phyloP scores from a whole-genome alignment of 2,113 vertebrate genomes.

The Junco hyemalis region DNA sequence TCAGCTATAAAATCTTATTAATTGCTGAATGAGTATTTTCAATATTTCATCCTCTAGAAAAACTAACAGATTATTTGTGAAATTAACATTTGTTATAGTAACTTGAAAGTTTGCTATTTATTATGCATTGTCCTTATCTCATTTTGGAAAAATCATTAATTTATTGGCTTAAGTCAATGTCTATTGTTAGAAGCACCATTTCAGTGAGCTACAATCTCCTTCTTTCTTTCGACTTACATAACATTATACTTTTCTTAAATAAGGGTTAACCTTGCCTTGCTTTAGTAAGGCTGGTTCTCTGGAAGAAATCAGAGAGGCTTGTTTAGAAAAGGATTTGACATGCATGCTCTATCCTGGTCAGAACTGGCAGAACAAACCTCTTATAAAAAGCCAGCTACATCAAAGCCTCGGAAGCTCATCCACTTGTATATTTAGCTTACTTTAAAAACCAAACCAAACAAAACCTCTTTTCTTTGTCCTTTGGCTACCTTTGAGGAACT shows the following conservation, averaged over 20 bases:
- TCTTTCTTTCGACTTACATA: not conserved
- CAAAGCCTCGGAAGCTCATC: slow-evolving; percentile 14
- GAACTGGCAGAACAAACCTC: slow-evolving; percentile 41
- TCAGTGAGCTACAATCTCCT: not conserved
- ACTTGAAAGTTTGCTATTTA: not conserved
- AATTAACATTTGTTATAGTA: not conserved
- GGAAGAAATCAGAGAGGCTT: slow-evolving; percentile 24
- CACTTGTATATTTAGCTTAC: not conserved
- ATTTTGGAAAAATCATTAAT: not conserved
- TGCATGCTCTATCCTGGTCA: slow-evolving; percentile 11
- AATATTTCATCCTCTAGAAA: not conserved
- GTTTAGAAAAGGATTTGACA: slow-evolving; percentile 59
- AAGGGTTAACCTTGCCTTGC: slow-evolving; percentile 14
- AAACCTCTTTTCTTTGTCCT: not conserved
- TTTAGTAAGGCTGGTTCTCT: not conserved
- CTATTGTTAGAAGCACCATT: not conserved
- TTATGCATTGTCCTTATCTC: not conserved
- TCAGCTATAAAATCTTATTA: not conserved
- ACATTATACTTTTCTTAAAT: not conserved
- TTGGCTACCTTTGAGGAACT: not conserved
- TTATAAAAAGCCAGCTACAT: slow-evolving; percentile 10
- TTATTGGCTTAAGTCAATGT: not conserved
- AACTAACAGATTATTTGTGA: not conserved
- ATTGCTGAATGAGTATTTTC: not conserved
- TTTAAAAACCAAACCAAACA: not conserved